Conservation (phyloP, 1,140 invertebrate genomes). For the Drosophila biarmipes region DNA sequence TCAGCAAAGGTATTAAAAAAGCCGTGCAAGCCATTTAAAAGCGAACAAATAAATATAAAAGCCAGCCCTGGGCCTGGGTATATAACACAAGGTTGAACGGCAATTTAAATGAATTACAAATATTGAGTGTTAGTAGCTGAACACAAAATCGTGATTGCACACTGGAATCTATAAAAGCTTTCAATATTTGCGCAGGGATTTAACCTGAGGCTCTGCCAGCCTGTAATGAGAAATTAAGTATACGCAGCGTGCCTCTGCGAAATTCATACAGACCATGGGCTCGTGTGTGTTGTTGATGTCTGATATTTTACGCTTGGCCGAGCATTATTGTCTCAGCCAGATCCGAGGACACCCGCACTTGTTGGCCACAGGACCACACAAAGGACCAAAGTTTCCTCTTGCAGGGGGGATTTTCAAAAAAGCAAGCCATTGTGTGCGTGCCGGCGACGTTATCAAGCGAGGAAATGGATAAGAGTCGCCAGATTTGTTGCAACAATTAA, state of each 20-base stretch:
- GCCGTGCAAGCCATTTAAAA: conserved; percentile 11
- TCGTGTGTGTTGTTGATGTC: conserved; percentile 44
- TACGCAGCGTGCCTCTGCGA: conserved; percentile 32
- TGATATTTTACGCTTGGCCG: conserved; percentile 40
- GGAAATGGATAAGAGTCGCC: conserved; percentile 31
- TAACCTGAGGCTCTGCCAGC: conserved; percentile 6
- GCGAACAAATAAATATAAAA: conserved; percentile 20
- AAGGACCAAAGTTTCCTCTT: conserved; percentile 31
- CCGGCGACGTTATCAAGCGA: conserved; percentile 50
- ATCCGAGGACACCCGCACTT: conserved; percentile 30
- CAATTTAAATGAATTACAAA: conserved; percentile 75
- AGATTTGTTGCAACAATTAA: conserved; percentile 72
- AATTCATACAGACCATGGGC: neutral
- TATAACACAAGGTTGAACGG: conserved; percentile 22
- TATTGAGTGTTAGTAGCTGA: conserved; percentile 58
- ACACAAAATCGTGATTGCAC: conserved; percentile 55
- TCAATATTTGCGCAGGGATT: conserved; percentile 46
- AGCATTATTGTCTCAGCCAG: conserved; percentile 47
- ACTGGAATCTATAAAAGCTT: conserved; percentile 52
- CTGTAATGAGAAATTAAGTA: conserved; percentile 55
- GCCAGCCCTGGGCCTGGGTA: conserved; percentile 1
- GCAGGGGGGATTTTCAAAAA: neutral
- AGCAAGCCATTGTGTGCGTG: conserved; percentile 18
- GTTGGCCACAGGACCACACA: conserved; percentile 23
- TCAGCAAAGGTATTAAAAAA: neutral